Evolutionary conservation across 2,797 vertebrate species (phyloP).

Genomic region (Squalus acanthias): DNA sequence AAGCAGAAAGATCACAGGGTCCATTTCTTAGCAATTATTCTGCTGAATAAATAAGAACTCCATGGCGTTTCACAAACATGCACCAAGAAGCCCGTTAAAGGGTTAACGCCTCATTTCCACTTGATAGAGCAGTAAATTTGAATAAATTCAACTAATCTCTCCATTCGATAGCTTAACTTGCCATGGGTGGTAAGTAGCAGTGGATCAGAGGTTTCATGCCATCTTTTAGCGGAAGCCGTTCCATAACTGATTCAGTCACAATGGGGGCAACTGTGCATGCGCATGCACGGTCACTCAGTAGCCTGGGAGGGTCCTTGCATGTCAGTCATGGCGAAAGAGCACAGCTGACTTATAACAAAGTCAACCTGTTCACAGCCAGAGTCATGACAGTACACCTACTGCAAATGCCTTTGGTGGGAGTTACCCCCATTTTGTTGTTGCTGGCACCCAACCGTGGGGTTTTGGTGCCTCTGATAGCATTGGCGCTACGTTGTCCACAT

Average conservation of each 20-base stretch:
- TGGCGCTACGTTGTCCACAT: not conserved
- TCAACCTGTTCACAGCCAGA: not conserved
- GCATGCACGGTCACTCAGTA: not conserved
- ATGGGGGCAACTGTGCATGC: not conserved
- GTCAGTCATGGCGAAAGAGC: not conserved
- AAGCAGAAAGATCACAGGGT: slow-evolving; percentile 10
- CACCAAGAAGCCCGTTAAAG: not conserved
- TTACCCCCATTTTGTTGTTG: not conserved
- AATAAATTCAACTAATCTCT: not conserved
- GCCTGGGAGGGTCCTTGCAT: not conserved
- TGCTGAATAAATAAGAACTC: slow-evolving; percentile 9
- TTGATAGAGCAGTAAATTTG: not conserved
- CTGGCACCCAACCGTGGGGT: not conserved
- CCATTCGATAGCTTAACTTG: not conserved
- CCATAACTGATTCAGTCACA: not conserved
- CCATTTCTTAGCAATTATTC: slow-evolving; percentile 6
- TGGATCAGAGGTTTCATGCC: not conserved
- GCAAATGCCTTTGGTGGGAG: not conserved
- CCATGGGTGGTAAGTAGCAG: not conserved
- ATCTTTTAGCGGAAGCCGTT: not conserved
- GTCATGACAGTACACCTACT: not conserved
- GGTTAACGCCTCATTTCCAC: not conserved
- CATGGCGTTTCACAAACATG: not conserved
- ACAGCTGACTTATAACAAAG: not conserved
- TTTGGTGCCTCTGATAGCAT: not conserved